These are phyloP conservation scores for Drosophila miranda DNA, from an alignment of 1,140 invertebrate species.

Conservation along the genomic window DNA sequence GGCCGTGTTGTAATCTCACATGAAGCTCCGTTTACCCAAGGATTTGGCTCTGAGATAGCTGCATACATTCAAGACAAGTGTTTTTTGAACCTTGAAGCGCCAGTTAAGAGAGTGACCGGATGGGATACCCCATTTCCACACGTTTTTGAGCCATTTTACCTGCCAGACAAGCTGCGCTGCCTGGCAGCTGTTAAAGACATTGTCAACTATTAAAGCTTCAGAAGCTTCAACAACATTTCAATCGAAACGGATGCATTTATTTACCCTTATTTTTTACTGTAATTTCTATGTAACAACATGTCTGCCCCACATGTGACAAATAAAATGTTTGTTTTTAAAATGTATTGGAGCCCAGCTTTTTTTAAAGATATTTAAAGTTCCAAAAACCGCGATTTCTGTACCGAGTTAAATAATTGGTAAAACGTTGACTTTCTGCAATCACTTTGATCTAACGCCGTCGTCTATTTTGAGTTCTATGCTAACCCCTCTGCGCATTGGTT, in stretches of 20 bases:
- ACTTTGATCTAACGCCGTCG: no score
- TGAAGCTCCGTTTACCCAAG: conserved; percentile 97
- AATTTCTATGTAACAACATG: no score
- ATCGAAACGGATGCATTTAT: conserved; percentile 72
- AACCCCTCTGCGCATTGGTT: no score
- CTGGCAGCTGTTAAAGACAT: conserved; percentile 91
- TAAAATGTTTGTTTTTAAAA: no score
- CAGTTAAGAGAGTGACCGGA: conserved; percentile 95
- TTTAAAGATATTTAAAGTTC: no score
- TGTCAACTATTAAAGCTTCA: conserved; percentile 82
- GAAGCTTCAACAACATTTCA: conserved; percentile 2
- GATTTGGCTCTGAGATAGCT: conserved; percentile 98
- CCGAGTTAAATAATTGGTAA: no score
- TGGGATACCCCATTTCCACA: conserved; percentile 99
- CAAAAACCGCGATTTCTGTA: no score
- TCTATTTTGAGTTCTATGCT: no score
- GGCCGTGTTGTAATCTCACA: conserved; percentile 95
- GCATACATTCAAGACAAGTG: conserved; percentile 97
- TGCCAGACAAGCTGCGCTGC: conserved; percentile 97
- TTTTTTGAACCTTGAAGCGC: conserved; percentile 97
- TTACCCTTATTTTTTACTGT: conserved; percentile 8
- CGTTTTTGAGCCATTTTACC: conserved; percentile 97
- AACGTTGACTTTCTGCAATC: no score
- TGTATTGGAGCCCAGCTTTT: no score
- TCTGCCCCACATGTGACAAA: no score